Conservation (phyloP, 2,888 invertebrate species). For the Amorpha juglandis region DNA sequence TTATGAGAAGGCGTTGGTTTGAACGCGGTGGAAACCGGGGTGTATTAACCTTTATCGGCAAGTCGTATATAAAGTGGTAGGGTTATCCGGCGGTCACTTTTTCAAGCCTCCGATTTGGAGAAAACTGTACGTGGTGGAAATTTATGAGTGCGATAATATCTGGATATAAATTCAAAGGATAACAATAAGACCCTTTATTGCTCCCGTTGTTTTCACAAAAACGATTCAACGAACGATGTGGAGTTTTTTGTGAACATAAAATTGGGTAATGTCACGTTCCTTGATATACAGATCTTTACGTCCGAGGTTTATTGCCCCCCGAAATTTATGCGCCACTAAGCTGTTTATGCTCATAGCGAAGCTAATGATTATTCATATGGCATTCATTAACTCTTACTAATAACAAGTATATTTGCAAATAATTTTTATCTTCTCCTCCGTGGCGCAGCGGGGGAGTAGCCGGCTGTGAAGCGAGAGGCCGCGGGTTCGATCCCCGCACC, state of each 20-base stretch:
- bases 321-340: slow-evolving; percentile 44
- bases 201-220: slow-evolving; percentile 80
- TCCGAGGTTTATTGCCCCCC: slow-evolving; percentile 59
- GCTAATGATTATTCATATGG: slow-evolving; percentile 22
- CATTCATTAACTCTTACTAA: not conserved
- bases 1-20: slow-evolving; percentile 11
- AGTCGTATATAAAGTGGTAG: slow-evolving; percentile 52
- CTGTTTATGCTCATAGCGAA: slow-evolving; percentile 21
- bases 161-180: slow-evolving; percentile 83
- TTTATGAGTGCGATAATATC: slow-evolving; percentile 81
- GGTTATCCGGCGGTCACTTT: slow-evolving; percentile 68
- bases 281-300: slow-evolving; percentile 70
- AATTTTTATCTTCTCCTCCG: not conserved
- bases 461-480: no score
- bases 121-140: slow-evolving; percentile 73
- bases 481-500: no score
- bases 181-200: slow-evolving; percentile 83
- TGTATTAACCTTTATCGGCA: slow-evolving; percentile 54
- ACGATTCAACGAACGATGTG: slow-evolving; percentile 71
- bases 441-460: no score
- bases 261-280: slow-evolving; percentile 71
- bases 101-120: slow-evolving; percentile 68
- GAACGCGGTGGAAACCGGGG: slow-evolving; percentile 34
- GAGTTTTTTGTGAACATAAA: slow-evolving; percentile 73
- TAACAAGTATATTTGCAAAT: not conserved